Conservation (phyloP, 2,113 vertebrate genomes). For the Panthera leo region DNA sequence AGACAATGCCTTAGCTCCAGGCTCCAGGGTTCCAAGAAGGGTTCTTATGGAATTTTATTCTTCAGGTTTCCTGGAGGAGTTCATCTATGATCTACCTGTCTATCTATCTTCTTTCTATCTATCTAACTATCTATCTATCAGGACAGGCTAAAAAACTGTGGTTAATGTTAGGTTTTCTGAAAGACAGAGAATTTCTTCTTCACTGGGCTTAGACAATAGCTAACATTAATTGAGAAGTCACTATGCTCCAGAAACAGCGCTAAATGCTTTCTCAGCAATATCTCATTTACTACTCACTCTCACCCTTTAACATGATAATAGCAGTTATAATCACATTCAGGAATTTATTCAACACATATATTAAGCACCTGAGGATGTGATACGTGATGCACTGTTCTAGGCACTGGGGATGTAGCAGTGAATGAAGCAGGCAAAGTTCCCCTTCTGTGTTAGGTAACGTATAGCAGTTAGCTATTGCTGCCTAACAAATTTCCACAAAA, state of each 20-base stretch:
- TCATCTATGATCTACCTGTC: not conserved
- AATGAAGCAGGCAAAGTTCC: not conserved
- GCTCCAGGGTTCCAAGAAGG: not conserved
- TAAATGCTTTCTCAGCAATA: not conserved
- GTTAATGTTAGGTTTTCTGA: conserved; percentile 47
- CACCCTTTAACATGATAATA: not conserved
- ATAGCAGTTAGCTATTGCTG: not conserved
- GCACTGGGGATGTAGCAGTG: not conserved
- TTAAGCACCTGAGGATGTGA: not conserved
- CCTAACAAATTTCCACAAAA: not conserved
- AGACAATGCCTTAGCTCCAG: not conserved
- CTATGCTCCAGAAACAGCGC: not conserved
- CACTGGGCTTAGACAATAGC: not conserved
- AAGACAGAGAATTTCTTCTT: not conserved
- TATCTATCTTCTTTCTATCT: not conserved
- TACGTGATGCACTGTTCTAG: not conserved
- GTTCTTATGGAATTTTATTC: not conserved
- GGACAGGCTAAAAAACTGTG: conserved; percentile 15
- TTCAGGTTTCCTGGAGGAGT: not conserved
- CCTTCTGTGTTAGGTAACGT: not conserved
- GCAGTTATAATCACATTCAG: not conserved
- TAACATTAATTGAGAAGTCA: not conserved
- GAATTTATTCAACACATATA: not conserved
- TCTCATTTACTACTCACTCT: not conserved
- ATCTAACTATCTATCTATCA: not conserved